A percentile compares a stretch with the other conserved stretches of the same genome.
phyloP scores from a whole-genome alignment of 2,113 vertebrate species.

The Eulacestoma nigropectus region DNA sequence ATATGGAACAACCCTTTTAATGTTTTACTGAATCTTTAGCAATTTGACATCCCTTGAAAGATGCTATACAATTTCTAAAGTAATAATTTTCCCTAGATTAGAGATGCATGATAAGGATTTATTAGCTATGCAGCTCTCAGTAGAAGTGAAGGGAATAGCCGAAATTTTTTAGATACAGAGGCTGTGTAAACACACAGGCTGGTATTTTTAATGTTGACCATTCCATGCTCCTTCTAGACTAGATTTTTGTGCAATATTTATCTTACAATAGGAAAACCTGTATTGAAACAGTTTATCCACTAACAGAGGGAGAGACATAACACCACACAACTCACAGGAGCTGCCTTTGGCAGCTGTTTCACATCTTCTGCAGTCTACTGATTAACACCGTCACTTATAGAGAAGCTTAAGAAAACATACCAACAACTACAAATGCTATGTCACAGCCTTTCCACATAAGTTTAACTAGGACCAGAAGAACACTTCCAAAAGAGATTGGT shows the following conservation, averaged over 20 bases:
- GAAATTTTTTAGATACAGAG: neutral
- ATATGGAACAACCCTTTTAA: neutral
- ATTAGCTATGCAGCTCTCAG: neutral
- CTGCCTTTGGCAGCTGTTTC: neutral
- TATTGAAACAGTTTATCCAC: neutral
- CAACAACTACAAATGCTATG: neutral
- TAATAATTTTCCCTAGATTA: neutral
- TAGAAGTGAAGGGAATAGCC: neutral
- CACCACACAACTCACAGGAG: rapidly evolving
- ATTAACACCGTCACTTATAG: neutral
- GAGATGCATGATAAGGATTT: neutral
- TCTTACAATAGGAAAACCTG: neutral
- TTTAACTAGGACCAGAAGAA: neutral
- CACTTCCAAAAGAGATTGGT: neutral
- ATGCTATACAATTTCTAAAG: neutral
- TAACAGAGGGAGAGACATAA: neutral
- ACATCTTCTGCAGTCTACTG: neutral
- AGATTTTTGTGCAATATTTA: neutral
- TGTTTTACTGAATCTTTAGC: neutral
- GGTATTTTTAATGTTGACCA: neutral
- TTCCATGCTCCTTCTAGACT: neutral
- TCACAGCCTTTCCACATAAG: neutral
- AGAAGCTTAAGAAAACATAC: neutral
- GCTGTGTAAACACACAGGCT: neutral
- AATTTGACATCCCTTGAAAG: neutral